Percentiles rank a stretch among this genome's conserved stretches.
Evolutionary conservation across 2,113 vertebrate species (phyloP).

Genomic region (Drymodes brunneopygia): DNA sequence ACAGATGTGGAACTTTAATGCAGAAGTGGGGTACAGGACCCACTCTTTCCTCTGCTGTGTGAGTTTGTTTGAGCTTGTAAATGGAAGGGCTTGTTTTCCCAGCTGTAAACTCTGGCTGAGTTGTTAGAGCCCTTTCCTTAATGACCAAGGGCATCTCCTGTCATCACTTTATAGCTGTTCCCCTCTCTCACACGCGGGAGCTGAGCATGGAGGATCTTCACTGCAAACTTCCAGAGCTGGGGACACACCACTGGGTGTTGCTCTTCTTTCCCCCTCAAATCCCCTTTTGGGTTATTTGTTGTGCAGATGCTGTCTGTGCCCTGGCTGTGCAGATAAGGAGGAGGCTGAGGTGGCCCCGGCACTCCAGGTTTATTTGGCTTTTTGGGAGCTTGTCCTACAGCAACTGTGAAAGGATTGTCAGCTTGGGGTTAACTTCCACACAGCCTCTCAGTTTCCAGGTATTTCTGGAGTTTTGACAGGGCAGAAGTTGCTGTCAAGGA

Average conservation of each 20-base stretch:
- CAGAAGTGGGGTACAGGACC: not conserved
- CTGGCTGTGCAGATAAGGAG: not conserved
- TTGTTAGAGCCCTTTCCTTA: not conserved
- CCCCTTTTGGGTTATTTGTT: not conserved
- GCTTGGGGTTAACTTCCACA: not conserved
- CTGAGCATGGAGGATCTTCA: fast-evolving
- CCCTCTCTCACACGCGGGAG: fast-evolving
- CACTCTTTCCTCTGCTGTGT: not conserved
- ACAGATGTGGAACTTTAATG: not conserved
- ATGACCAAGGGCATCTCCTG: not conserved
- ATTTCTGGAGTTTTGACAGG: not conserved
- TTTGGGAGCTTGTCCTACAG: not conserved
- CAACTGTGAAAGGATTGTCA: not conserved
- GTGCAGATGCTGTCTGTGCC: not conserved
- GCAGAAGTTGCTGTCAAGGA: not conserved
- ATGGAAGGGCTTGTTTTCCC: not conserved
- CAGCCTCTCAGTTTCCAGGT: not conserved
- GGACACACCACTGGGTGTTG: fast-evolving
- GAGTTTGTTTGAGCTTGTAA: not conserved
- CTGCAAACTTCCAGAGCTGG: not conserved
- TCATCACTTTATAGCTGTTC: not conserved
- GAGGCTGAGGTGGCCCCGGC: not conserved
- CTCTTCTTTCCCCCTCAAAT: not conserved
- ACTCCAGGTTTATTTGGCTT: not conserved
- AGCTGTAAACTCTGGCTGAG: not conserved